Conservation (phyloP, 2,113 vertebrate species). For the Heterocephalus glaber region DNA sequence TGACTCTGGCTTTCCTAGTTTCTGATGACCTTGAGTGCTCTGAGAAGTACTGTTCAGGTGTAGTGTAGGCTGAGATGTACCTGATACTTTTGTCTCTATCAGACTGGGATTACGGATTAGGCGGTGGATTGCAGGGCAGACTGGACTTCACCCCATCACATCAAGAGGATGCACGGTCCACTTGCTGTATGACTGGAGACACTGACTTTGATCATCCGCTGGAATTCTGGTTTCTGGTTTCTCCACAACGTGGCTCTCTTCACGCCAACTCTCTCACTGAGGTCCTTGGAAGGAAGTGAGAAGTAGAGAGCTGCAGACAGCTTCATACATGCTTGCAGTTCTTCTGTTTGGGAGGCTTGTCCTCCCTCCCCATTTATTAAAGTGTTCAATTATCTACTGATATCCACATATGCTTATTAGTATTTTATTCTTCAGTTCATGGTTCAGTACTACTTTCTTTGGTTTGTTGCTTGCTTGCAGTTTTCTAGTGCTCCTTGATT, state of each 20-base stretch:
- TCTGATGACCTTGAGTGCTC: background rate
- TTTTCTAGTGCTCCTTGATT: background rate
- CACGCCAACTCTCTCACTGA: fast-evolving
- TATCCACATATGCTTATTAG: background rate
- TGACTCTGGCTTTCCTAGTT: background rate
- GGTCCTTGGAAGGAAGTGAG: background rate
- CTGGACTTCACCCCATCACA: background rate
- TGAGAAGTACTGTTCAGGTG: background rate
- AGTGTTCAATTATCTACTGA: background rate
- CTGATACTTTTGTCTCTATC: background rate
- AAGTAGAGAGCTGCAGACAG: background rate
- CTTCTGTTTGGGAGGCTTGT: background rate
- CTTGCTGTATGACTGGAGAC: background rate
- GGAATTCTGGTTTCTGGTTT: background rate
- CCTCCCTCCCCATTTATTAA: background rate
- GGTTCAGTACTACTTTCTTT: background rate
- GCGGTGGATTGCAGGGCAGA: background rate
- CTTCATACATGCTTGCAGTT: background rate
- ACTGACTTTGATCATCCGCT: background rate
- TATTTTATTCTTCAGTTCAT: background rate
- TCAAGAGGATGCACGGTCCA: background rate
- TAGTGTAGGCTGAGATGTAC: background rate
- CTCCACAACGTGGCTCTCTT: background rate
- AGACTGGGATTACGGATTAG: background rate
- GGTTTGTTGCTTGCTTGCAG: background rate